Evolutionary conservation across 2,888 invertebrate species (phyloP).

Genomic region (Athalia circularis): DNA sequence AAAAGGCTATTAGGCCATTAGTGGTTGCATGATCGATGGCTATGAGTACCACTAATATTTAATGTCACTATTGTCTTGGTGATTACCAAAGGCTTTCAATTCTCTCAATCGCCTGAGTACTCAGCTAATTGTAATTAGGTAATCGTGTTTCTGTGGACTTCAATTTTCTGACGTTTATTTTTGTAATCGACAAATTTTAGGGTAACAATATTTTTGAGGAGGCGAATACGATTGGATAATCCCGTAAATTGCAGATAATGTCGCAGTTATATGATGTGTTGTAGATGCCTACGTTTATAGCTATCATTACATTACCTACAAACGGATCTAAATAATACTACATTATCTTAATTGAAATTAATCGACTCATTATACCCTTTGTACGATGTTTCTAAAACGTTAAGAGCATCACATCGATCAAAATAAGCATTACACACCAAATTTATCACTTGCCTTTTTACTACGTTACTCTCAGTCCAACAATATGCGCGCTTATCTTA

Average conservation of each 20-base stretch:
- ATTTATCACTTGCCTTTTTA: not conserved
- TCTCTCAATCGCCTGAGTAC: conserved; percentile 25
- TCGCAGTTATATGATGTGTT: not conserved
- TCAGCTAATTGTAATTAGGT: conserved; percentile 42
- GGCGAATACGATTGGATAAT: not conserved
- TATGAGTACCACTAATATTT: conserved; percentile 38
- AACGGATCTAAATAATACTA: not conserved
- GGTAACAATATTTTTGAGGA: conserved; percentile 4
- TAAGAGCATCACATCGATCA: not conserved
- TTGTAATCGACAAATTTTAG: conserved; percentile 4
- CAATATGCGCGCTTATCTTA: conserved; percentile 21
- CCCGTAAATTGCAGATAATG: not conserved
- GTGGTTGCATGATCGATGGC: conserved; percentile 45
- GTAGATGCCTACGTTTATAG: no score
- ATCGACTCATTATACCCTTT: no score
- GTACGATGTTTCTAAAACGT: not conserved
- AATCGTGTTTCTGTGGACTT: conserved; percentile 23
- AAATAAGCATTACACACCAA: conserved; percentile 26
- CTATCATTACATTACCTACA: no score
- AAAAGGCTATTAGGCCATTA: conserved; percentile 43
- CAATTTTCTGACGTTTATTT: not conserved
- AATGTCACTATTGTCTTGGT: conserved; percentile 43
- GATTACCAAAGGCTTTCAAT: conserved; percentile 39
- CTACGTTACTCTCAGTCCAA: not conserved
- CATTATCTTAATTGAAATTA: no score